Evolutionary conservation across 2,888 invertebrate species (phyloP).

Genomic region (Xestia sexstrigata): DNA sequence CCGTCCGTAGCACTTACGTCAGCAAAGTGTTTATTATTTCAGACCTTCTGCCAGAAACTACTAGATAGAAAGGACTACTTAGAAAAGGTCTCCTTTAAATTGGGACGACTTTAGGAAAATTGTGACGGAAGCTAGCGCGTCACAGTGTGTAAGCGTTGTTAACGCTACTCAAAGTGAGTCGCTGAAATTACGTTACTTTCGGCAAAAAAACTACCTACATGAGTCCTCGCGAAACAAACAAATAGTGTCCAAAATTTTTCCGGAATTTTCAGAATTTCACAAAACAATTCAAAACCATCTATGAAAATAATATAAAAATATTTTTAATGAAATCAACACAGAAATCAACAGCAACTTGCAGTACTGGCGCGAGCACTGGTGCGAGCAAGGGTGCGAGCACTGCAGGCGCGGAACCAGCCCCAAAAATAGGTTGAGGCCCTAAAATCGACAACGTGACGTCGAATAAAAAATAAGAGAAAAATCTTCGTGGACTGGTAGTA

Average conservation of each 20-base stretch:
- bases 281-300: background rate
- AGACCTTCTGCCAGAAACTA: constrained; percentile 18
- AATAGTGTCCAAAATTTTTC: background rate
- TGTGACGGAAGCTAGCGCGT: background rate
- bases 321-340: background rate
- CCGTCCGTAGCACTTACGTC: constrained; percentile 17
- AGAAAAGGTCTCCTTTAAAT: background rate
- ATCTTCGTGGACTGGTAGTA: too few species aligned
- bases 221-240: background rate
- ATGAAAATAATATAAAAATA: background rate
- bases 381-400: background rate
- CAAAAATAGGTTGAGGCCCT: too few species aligned
- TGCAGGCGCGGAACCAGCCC: too few species aligned
- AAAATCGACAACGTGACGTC: too few species aligned
- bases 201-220: background rate
- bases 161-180: background rate
- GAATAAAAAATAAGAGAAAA: too few species aligned
- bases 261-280: background rate
- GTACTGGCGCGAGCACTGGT: background rate
- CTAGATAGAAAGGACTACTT: background rate
- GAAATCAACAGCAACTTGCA: background rate
- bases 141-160: background rate
- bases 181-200: background rate
- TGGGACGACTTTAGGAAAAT: background rate
- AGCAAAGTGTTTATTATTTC: constrained; percentile 34